A percentile compares a stretch with the other conserved stretches of the same genome.
Evolutionary conservation across 2,113 vertebrate genomes (phyloP).

Genomic region (Ascaphus truei): DNA sequence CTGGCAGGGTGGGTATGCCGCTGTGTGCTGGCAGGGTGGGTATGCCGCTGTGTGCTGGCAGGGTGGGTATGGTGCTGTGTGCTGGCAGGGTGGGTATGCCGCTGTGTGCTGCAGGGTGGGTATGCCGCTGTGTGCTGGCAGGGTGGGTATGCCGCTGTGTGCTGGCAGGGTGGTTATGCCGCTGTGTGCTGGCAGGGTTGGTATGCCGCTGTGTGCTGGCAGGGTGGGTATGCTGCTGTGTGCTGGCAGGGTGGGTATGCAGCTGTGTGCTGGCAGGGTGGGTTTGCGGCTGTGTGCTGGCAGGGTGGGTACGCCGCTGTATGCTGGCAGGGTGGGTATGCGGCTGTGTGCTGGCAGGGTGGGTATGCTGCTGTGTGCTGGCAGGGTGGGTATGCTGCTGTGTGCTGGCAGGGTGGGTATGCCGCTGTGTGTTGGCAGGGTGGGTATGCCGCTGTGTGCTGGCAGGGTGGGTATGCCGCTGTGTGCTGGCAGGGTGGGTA

Average conservation of each 20-base stretch:
- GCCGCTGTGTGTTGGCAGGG: conserved; percentile 5
- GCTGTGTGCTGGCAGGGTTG: not conserved
- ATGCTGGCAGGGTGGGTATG: too few species aligned
- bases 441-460: too few species aligned
- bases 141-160: not conserved
- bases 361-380: not conserved
- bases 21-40: not conserved
- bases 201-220: not conserved
- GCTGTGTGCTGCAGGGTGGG: not conserved
- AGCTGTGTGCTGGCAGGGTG: conserved; percentile 4
- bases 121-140: not conserved
- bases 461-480: not conserved
- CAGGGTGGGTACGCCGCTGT: not conserved
- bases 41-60: not conserved
- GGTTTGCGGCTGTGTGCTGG: too few species aligned
- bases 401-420: not conserved
- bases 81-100: not conserved
- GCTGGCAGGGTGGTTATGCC: too few species aligned
- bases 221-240: too few species aligned
- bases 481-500: too few species aligned
- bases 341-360: not conserved
- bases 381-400: too few species aligned
- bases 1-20: too few species aligned
- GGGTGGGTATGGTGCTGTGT: too few species aligned
- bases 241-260: not conserved